Evolutionary conservation across 2,797 vertebrate species (phyloP), one percentile per base, ranked within the genome.

Genomic region (Anniella stebbinsi): DNA sequence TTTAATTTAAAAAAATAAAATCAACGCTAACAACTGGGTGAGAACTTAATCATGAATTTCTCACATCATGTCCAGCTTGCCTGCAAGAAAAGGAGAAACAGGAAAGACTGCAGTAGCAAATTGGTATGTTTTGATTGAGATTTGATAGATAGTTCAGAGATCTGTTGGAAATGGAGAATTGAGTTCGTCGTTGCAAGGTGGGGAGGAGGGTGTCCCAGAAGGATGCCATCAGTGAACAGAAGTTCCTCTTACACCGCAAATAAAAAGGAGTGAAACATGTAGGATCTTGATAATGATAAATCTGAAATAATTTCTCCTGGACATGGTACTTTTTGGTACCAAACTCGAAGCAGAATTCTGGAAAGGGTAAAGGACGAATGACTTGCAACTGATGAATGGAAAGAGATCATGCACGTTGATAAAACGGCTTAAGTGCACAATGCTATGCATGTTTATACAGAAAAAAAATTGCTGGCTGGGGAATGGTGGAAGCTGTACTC

Each of bases 221-320:
- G 10, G 80, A 10, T 70, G 41, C 70, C 51, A 88, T 83, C 33
- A 45, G 30, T 63, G 51, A 78, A 57, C 13, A 54, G 28, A 57
- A 36, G 18, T 17, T 36, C 28, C 36, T 25, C 87, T 36, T 33
- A 33, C 70, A 66, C 25, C 87, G 8, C 33, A 82, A 23, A 9
- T 6, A 81, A 80, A 91, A 48, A 57, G 60, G 45, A 87, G 70
- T 85, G 4, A 83, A n/a, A 48, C 57, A 66, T 89, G 41, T 23
- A 83, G 54, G 48, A 33, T 1, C 69, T 66, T 33, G 28, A 78
- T 80, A 17, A 80, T 75, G 23, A 81, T 54, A 81, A 33, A 41
- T 54, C 33, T 89, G 70, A 23, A 67, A 36, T 70, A 51, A 54
- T 38, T 80, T 85, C 66, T 57, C 25, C n/a, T 33, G 69, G 18